phyloP scores from a whole-genome alignment of 2,888 invertebrate genomes.

The Agrotis clavis region DNA sequence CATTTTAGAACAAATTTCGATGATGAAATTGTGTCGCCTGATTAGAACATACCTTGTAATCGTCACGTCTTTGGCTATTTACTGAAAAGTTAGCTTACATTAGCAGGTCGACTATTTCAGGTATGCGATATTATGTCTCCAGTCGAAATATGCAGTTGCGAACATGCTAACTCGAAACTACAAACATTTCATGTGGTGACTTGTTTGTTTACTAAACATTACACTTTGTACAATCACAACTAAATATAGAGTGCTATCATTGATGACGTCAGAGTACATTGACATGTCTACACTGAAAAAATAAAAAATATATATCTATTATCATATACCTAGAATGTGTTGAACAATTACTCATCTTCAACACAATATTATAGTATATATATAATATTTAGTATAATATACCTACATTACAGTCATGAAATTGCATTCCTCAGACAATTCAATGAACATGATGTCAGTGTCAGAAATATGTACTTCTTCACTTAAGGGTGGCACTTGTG shows the following conservation, averaged over 20 bases:
- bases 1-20: conserved; percentile 44
- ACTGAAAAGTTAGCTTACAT: conserved; percentile 40
- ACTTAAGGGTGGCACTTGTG: conserved; percentile 76
- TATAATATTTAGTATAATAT: no score
- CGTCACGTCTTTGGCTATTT: conserved; percentile 42
- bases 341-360: conserved; percentile 49
- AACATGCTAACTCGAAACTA: conserved; percentile 21
- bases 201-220: conserved; percentile 34
- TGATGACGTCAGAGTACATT: conserved; percentile 43
- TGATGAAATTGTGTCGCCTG: conserved; percentile 50
- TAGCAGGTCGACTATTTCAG: conserved; percentile 36
- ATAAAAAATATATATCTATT: no score
- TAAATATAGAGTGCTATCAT: conserved; percentile 11
- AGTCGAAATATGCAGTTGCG: conserved; percentile 9
- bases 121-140: background rate
- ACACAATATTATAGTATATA: conserved; percentile 25
- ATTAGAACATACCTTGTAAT: conserved; percentile 39
- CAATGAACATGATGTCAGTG: conserved; percentile 80
- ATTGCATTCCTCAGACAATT: conserved; percentile 43
- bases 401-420: conserved; percentile 52
- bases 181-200: conserved; percentile 3
- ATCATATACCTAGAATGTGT: background rate
- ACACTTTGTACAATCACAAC: conserved; percentile 24
- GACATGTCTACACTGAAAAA: conserved; percentile 38
- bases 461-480: conserved; percentile 67